Evolutionary conservation across 2,888 invertebrate genomes (phyloP), one percentile per base, ranked within the genome.

Genomic region (Busseola fusca): DNA sequence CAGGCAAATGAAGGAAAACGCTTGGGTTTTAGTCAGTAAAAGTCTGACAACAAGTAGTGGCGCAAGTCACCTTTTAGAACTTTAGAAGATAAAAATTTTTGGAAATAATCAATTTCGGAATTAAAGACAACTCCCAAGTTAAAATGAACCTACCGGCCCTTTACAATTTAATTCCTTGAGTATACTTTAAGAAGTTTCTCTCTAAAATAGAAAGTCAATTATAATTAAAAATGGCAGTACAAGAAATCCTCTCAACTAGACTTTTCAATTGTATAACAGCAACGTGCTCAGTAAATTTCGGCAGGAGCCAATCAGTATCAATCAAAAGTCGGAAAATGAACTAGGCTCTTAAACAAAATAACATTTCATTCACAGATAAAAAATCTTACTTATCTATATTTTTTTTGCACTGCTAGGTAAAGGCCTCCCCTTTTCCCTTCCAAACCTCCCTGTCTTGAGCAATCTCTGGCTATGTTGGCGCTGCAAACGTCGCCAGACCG

Each of bases 261-360:
- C 12, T 14, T 42, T 42, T 25, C 14, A 67, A 16, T 48, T 42
- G 18, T 10, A 7, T 5, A 16, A 9, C 3, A 27, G 14, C 21
- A 9, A 64, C 30, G 40, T 50, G 50, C 67, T 72, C 25, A 27
- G n/a, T 48, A 25, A 34, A 50, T 72, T 64, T 60, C 6, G 7
- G 0, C 12, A 78, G 78, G 77, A 54, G 45, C 30, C 14, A n/a
- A 30, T 12, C 57, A 10, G 3, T 21, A 10, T 50, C n/a, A 10
- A n/a, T 50, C 21, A n/a, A 50, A 48, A n/a, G 9, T 45, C 45
- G 2, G 45, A 45, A 45, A 7, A 48, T 9, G 7, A 18, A 45
- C 45, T 18, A 45, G 45, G 45, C 18, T 7, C 45, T 7, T 2
- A 18, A 7, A 21, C 45, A 9, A 45, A 45, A 45, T 45, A 21